Conservation (phyloP, 2,797 vertebrate species). For the Manis pentadactyla region DNA sequence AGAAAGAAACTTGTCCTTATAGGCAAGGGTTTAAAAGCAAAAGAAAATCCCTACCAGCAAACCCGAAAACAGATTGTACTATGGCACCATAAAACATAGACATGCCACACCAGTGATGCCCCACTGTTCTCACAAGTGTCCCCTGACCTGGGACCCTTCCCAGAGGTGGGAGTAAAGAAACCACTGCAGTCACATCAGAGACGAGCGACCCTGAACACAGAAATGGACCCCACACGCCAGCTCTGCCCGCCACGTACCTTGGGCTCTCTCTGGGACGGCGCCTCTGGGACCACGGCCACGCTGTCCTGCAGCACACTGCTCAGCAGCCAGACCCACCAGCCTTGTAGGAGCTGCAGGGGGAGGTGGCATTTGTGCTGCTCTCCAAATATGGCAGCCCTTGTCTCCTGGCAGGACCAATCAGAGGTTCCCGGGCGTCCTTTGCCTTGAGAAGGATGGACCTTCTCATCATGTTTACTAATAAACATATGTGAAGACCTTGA, state of each 20-base stretch:
- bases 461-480: not conserved
- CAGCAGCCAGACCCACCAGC: not conserved
- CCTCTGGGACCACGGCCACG: not conserved
- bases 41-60: not conserved
- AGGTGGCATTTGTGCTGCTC: not conserved
- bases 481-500: not conserved
- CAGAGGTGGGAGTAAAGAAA: not conserved
- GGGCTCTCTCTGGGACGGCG: not conserved
- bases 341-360: slow-evolving; percentile 73
- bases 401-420: slow-evolving; percentile 55
- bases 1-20: not conserved
- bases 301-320: not conserved
- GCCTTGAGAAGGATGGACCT: slow-evolving; percentile 21
- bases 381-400: slow-evolving; percentile 68
- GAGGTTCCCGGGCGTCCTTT: slow-evolving; percentile 29
- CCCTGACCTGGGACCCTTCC: not conserved
- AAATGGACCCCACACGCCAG: not conserved
- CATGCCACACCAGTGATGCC: not conserved
- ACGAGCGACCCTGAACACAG: not conserved
- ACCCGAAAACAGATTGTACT: not conserved
- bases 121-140: not conserved
- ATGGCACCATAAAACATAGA: not conserved
- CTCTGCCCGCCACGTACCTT: slow-evolving; percentile 66
- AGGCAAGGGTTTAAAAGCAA: not conserved
- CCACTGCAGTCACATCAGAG: not conserved